A percentile compares a stretch with the other conserved stretches of the same genome.
phyloP scores from a whole-genome alignment of 2,113 vertebrate species.

The Phalacrocorax brasilianus region DNA sequence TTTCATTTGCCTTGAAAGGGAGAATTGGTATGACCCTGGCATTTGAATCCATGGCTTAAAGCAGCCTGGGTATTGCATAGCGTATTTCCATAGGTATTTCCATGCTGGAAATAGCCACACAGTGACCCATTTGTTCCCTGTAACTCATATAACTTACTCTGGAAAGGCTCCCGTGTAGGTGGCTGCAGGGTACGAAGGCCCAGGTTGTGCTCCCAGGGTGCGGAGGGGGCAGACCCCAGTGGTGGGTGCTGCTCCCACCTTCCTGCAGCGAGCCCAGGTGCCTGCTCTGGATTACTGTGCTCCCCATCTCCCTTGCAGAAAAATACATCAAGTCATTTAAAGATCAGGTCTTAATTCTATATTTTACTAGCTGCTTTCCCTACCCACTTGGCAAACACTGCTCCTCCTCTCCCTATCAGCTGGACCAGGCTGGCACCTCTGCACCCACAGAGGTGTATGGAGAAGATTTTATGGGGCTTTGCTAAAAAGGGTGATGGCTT shows the following conservation, averaged over 20 bases:
- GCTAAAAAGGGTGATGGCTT: not conserved
- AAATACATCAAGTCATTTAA: not conserved
- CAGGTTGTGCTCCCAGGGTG: not conserved
- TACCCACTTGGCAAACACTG: rapidly evolving
- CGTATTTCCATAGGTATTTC: not conserved
- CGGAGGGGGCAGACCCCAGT: not conserved
- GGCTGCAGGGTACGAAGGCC: not conserved
- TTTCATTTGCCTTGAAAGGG: not conserved
- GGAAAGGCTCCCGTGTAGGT: rapidly evolving
- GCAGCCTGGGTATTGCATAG: not conserved
- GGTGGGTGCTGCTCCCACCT: not conserved
- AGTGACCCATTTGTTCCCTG: not conserved
- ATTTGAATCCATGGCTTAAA: not conserved
- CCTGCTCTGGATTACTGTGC: not conserved
- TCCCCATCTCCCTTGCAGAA: rapidly evolving
- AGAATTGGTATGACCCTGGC: not conserved
- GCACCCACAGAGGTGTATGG: rapidly evolving
- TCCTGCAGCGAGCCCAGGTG: not conserved
- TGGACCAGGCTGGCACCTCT: not conserved
- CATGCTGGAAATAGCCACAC: not conserved
- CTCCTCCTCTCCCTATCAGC: not conserved
- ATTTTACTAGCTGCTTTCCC: not conserved
- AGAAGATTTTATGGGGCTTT: not conserved
- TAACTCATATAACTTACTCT: not conserved
- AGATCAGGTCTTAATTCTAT: not conserved